Conservation (phyloP, 2,113 vertebrate species). For the Nicator chloris region DNA sequence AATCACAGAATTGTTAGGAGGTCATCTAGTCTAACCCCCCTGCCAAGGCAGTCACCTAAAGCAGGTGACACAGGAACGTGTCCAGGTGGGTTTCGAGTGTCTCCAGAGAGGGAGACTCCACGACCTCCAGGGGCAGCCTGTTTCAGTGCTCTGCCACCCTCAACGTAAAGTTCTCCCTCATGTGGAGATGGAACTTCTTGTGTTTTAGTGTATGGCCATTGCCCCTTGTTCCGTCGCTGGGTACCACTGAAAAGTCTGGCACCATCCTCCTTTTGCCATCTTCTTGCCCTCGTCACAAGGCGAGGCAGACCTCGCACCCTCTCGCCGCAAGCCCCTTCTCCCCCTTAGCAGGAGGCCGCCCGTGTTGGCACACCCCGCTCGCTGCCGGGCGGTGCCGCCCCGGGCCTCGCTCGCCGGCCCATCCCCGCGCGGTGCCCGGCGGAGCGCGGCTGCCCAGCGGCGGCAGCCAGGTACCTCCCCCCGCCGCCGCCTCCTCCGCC, state of each 20-base stretch:
- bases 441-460: background rate
- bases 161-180: background rate
- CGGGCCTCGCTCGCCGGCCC: background rate
- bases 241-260: background rate
- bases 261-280: background rate
- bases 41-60: background rate
- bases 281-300: too few relatives aligned
- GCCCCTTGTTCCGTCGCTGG: background rate
- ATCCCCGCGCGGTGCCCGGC: background rate
- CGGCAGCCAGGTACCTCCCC: slow-evolving; percentile 57
- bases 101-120: background rate
- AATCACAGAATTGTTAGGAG: background rate
- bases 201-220: background rate
- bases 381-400: background rate
- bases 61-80: background rate
- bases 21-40: background rate
- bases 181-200: background rate
- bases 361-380: background rate
- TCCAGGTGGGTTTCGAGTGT: background rate
- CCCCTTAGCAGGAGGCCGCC: background rate
- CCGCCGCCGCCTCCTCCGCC: slow-evolving; percentile 33
- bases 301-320: too few relatives aligned
- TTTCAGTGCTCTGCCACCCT: background rate
- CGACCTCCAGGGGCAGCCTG: background rate
- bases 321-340: background rate